Percentiles rank a stretch among this genome's conserved stretches.
Evolutionary conservation across 1,140 invertebrate species (phyloP).

Genomic region (Pogonomyrmex barbatus): DNA sequence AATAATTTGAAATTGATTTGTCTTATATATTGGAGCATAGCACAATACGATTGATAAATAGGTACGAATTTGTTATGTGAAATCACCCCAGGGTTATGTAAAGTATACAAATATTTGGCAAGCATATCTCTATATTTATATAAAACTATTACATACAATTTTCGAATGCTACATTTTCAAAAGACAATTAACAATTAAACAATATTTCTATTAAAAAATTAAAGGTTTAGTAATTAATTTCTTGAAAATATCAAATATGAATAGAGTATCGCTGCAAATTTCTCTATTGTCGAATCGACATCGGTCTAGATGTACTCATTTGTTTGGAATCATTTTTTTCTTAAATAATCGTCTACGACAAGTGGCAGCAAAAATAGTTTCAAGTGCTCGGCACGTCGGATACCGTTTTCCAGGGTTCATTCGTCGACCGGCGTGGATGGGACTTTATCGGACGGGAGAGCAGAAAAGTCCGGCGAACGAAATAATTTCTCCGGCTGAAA

Average conservation of each 20-base stretch:
- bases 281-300: too few species aligned
- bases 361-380: background rate
- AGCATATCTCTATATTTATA: background rate
- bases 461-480: slow-evolving; percentile 38
- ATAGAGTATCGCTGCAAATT: too few species aligned
- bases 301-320: too few species aligned
- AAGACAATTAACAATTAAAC: too few species aligned
- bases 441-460: slow-evolving; percentile 28
- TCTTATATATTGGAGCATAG: background rate
- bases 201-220: too few species aligned
- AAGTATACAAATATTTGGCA: background rate
- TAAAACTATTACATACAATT: too few species aligned
- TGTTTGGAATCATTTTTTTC: background rate
- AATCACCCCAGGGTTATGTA: background rate
- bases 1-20: slow-evolving; percentile 28
- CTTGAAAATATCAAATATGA: too few species aligned
- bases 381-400: slow-evolving; percentile 29
- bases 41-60: background rate
- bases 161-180: too few species aligned
- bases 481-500: slow-evolving; percentile 57
- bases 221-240: too few species aligned
- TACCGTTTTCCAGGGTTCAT: slow-evolving; percentile 23
- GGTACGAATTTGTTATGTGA: background rate
- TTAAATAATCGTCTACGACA: slow-evolving; percentile 13
- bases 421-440: slow-evolving; percentile 4